Conservation (phyloP, 2,797 vertebrate genomes). For the Typhlichthys eigenmanni region DNA sequence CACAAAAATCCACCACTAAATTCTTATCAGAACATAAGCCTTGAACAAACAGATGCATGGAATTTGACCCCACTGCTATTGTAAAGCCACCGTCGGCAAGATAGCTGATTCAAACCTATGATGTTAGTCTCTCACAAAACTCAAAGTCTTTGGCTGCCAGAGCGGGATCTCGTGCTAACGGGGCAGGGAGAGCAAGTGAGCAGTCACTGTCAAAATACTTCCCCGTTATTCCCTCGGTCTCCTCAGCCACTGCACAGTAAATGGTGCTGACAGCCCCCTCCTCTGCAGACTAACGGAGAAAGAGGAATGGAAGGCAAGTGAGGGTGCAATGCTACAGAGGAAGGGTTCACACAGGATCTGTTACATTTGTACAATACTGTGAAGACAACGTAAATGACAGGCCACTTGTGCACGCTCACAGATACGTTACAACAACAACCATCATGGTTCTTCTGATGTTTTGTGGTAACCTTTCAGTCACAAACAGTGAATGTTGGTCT, state of each 20-base stretch:
- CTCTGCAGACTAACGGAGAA: constrained; percentile 69
- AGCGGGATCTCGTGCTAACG: constrained; percentile 67
- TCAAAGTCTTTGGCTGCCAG: constrained; percentile 83
- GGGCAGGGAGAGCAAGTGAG: constrained; percentile 69
- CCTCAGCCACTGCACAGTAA: constrained; percentile 84
- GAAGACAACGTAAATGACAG: too few species aligned
- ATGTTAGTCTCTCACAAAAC: constrained; percentile 76
- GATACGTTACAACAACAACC: too few species aligned
- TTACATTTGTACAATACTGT: too few species aligned
- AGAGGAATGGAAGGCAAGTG: neutral
- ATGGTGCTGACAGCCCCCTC: constrained; percentile 81
- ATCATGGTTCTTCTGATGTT: too few species aligned
- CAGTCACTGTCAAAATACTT: constrained; percentile 87
- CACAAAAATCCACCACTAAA: neutral
- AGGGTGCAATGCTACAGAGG: neutral
- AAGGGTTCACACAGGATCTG: too few species aligned
- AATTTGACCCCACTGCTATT: constrained; percentile 21
- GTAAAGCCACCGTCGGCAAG: constrained; percentile 3
- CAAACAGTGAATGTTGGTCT: too few species aligned
- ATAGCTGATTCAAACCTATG: constrained; percentile 60
- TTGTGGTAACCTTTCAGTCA: too few species aligned
- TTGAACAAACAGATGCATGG: neutral
- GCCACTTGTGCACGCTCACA: too few species aligned
- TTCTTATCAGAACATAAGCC: too few species aligned
- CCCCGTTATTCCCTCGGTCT: constrained; percentile 80